Conservation (phyloP, 1,140 invertebrate species). For the Dysdera silvatica region DNA sequence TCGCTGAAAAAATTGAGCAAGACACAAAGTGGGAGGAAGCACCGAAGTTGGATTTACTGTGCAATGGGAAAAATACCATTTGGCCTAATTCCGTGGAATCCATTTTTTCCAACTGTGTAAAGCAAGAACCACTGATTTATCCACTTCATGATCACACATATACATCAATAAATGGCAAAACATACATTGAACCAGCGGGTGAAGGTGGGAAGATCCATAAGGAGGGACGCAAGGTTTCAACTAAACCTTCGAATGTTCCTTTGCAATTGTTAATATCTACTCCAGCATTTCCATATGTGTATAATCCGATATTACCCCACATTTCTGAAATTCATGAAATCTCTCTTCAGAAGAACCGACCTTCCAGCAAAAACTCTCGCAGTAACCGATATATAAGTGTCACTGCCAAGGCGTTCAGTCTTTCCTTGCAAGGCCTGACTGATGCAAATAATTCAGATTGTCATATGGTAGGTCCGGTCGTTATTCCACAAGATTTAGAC, state of each 20-base stretch:
- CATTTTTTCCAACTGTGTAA: background rate
- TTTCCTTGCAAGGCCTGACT: too few relatives aligned
- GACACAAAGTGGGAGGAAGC: background rate
- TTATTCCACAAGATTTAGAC: background rate
- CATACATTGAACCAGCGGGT: conserved; percentile 1
- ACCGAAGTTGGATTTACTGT: background rate
- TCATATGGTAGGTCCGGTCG: background rate
- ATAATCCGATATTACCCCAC: conserved; percentile 21
- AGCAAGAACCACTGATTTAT: background rate
- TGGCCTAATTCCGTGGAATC: background rate
- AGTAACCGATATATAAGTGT: background rate
- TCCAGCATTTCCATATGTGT: conserved; percentile 27
- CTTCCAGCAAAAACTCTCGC: background rate
- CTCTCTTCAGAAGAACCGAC: background rate
- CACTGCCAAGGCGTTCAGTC: too few relatives aligned
- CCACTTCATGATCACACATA: conserved; percentile 21
- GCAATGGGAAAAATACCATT: background rate
- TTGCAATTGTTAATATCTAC: conserved; percentile 15
- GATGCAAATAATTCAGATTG: too few relatives aligned
- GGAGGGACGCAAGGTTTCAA: background rate
- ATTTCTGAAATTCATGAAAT: conserved; percentile 19
- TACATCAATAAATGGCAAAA: conserved; percentile 17
- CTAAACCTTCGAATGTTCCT: background rate
- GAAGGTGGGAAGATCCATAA: background rate
- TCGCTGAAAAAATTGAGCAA: background rate